Evolutionary conservation across 2,888 invertebrate species (phyloP).

Genomic region (Andricus curvator): DNA sequence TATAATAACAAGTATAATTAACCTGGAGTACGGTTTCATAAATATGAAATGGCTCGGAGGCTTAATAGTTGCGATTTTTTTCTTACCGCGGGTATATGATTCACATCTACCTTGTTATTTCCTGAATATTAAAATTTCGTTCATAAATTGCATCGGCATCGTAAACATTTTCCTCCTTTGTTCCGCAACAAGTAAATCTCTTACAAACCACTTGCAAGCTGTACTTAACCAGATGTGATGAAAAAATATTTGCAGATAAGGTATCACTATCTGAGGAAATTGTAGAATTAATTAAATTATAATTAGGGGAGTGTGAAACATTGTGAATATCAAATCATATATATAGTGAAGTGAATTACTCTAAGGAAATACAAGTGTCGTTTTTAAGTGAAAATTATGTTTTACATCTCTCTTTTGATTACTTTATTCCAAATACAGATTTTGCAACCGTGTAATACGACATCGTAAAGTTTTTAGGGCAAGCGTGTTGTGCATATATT

Average conservation of each 20-base stretch:
- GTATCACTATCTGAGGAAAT: conserved; percentile 19
- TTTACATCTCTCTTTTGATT: neutral
- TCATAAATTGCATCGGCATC: conserved; percentile 2
- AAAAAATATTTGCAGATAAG: conserved; percentile 30
- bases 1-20: neutral
- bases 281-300: conserved; percentile 29
- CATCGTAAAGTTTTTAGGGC: conserved; percentile 10
- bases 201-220: conserved; percentile 9
- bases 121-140: conserved; percentile 18
- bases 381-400: neutral
- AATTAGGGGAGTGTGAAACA: conserved; percentile 1
- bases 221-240: conserved; percentile 23
- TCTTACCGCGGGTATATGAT: neutral
- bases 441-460: neutral
- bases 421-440: neutral
- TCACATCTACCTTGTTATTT: neutral
- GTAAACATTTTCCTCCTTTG: conserved; percentile 16
- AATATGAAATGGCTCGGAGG: neutral
- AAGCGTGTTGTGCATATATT: conserved; percentile 9
- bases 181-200: conserved; percentile 20
- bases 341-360: neutral
- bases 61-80: neutral
- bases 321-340: conserved; percentile 9
- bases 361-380: neutral
- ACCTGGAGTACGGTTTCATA: neutral